Conservation (phyloP, 2,888 invertebrate genomes). For the Nyleta sp. region DNA sequence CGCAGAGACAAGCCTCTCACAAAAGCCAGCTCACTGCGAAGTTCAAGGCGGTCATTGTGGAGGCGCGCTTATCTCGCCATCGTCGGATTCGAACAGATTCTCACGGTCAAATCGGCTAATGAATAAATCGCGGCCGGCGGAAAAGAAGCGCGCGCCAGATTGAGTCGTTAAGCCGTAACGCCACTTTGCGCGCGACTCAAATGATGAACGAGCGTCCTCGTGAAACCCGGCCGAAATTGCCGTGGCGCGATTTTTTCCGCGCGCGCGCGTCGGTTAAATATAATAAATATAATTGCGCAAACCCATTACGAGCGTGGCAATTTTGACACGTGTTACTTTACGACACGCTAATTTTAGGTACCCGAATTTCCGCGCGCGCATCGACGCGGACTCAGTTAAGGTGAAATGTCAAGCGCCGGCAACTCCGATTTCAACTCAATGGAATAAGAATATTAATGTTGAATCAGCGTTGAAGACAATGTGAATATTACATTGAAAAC, state of each 20-base stretch:
- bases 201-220: conserved; percentile 22
- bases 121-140: conserved; percentile 33
- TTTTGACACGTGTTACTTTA: conserved; percentile 41
- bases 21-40: conserved; percentile 48
- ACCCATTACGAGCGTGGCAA: conserved; percentile 2
- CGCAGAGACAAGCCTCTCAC: conserved; percentile 35
- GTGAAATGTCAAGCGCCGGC: conserved; percentile 21
- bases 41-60: conserved; percentile 56
- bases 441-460: too few relatives aligned
- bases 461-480: too few relatives aligned
- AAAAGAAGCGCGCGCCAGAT: conserved; percentile 2
- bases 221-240: too few relatives aligned
- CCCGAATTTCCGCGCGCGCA: conserved; percentile 16
- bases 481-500: too few relatives aligned
- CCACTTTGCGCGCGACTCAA: not conserved
- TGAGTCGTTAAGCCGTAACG: conserved; percentile 1
- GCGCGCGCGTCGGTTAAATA: conserved; percentile 12
- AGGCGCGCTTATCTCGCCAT: conserved; percentile 35
- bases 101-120: conserved; percentile 42
- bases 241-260: too few relatives aligned
- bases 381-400: conserved; percentile 16
- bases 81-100: conserved; percentile 16
- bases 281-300: conserved; percentile 39
- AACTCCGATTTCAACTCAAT: conserved; percentile 1
- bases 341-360: conserved; percentile 36